phyloP scores from a whole-genome alignment of 2,113 vertebrate genomes.

The Oostethus manadensis region DNA sequence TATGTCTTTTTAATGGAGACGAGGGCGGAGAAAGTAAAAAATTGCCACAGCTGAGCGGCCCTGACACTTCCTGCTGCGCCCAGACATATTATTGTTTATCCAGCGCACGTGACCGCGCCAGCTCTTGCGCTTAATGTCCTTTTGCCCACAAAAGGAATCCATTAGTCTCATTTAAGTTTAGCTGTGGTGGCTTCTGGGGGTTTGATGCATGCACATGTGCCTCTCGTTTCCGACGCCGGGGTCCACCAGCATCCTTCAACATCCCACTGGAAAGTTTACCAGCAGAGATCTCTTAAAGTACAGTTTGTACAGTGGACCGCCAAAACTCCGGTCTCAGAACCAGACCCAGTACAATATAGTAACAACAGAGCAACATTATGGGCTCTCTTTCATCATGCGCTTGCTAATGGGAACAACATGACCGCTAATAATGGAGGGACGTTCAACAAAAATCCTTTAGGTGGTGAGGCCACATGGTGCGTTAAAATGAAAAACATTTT shows the following conservation, averaged over 20 bases:
- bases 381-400: slow-evolving; percentile 87
- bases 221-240: slow-evolving; percentile 79
- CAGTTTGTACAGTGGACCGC: slow-evolving; percentile 76
- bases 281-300: slow-evolving; percentile 84
- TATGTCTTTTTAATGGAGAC: slow-evolving; percentile 72
- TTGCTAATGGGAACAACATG: slow-evolving; percentile 94
- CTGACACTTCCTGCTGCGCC: slow-evolving; percentile 20
- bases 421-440: slow-evolving; percentile 84
- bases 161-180: slow-evolving; percentile 59
- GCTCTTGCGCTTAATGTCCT: slow-evolving; percentile 53
- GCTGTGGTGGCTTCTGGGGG: slow-evolving; percentile 7
- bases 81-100: slow-evolving; percentile 33
- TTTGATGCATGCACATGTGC: slow-evolving; percentile 50
- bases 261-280: slow-evolving; percentile 79
- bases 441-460: slow-evolving; percentile 41
- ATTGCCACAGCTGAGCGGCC: slow-evolving; percentile 38
- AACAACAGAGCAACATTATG: slow-evolving; percentile 88
- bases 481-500: too few species aligned
- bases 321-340: slow-evolving; percentile 68
- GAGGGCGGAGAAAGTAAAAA: slow-evolving; percentile 54
- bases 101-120: slow-evolving; percentile 52
- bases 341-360: slow-evolving; percentile 69
- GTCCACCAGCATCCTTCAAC: slow-evolving; percentile 77
- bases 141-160: slow-evolving; percentile 61
- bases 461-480: not conserved